These are phyloP conservation scores for Geococcyx californianus DNA, from an alignment of 2,113 vertebrate species.

Conservation along the genomic window DNA sequence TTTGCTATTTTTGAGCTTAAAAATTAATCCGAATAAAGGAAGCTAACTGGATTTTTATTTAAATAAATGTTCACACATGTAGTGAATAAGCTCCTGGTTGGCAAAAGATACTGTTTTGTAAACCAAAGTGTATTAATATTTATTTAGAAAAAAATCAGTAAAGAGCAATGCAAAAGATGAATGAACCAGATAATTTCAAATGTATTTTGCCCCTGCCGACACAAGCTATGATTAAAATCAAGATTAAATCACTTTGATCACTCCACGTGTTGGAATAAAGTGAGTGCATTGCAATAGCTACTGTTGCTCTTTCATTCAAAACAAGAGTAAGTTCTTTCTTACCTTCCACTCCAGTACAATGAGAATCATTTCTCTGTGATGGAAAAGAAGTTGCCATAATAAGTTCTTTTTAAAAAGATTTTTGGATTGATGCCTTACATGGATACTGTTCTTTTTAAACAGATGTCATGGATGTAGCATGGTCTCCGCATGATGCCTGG, in stretches of 20 bases:
- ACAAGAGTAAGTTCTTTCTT: background rate
- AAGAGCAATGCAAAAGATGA: background rate
- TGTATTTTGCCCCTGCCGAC: background rate
- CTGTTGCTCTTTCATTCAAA: background rate
- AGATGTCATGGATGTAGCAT: constrained; percentile 99
- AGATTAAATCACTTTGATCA: background rate
- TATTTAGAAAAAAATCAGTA: background rate
- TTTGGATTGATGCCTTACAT: background rate
- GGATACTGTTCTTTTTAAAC: background rate
- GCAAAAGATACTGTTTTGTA: background rate
- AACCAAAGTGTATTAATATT: background rate
- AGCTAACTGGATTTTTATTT: background rate
- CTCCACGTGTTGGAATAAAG: background rate
- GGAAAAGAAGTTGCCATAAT: background rate
- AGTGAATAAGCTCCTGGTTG: background rate
- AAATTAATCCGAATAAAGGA: background rate
- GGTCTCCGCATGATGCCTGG: constrained; percentile 98
- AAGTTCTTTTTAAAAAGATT: background rate
- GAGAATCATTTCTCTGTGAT: background rate
- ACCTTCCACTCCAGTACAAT: background rate
- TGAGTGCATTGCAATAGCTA: background rate
- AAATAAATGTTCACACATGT: background rate
- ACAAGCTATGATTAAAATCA: background rate
- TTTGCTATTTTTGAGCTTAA: background rate
- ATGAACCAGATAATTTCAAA: background rate